Conservation (phyloP, 2,888 invertebrate species). For the Temnothorax unifasciatus region DNA sequence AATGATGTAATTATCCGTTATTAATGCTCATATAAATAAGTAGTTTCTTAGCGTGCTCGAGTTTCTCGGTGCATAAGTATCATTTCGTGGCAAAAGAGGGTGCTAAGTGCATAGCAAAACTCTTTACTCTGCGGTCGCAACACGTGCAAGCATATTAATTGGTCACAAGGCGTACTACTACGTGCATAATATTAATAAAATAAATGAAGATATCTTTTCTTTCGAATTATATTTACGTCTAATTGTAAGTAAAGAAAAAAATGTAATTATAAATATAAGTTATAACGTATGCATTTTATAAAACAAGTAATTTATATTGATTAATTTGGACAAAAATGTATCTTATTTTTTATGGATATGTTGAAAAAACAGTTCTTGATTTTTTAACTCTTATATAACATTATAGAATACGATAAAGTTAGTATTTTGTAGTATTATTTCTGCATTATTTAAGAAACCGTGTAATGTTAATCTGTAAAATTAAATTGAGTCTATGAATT, state of each 20-base stretch:
- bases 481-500: background rate
- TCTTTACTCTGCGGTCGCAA: conserved; percentile 1
- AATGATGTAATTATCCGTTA: background rate
- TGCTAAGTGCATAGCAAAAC: conserved; percentile 7
- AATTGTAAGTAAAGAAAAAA: too few species aligned
- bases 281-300: background rate
- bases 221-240: background rate
- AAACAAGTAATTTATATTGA: background rate
- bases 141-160: conserved; percentile 22
- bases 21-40: conserved; percentile 3
- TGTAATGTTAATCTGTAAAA: background rate
- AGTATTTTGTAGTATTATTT: background rate
- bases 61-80: conserved; percentile 9
- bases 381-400: background rate
- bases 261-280: background rate
- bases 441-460: background rate
- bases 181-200: background rate
- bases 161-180: background rate
- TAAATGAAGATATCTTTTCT: background rate
- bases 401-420: background rate
- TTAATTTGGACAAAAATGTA: background rate
- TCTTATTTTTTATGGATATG: background rate
- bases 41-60: background rate
- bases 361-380: background rate
- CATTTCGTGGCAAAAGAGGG: background rate